A percentile compares a stretch with the other conserved stretches of the same genome.
phyloP scores from a whole-genome alignment of 2,797 vertebrate species.

The Lates japonicus region DNA sequence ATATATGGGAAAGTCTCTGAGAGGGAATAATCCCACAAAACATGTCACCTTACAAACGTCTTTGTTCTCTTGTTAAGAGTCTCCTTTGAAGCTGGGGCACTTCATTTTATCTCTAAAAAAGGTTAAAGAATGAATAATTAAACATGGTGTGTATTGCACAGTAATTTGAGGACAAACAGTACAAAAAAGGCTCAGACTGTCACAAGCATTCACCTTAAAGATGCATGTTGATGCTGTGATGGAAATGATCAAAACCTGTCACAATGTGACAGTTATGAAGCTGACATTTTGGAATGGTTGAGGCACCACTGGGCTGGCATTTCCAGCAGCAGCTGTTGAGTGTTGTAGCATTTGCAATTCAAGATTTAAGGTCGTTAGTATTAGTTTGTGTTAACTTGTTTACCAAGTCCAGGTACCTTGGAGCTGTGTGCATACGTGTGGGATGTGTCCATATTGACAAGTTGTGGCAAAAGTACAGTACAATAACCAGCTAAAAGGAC shows the following conservation, averaged over 20 bases:
- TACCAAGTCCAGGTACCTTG: background rate
- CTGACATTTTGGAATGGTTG: conserved; percentile 52
- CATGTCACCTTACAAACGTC: conserved; percentile 11
- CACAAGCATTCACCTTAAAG: background rate
- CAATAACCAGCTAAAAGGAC: too few species aligned
- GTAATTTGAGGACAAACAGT: background rate
- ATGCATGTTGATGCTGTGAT: conserved; percentile 23
- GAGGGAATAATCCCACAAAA: conserved; percentile 41
- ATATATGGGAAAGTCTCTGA: background rate
- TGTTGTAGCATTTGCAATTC: background rate
- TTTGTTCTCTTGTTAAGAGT: background rate
- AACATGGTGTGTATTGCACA: background rate
- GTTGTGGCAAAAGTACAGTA: too few species aligned
- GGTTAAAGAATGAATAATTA: conserved; percentile 2
- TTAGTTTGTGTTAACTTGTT: conserved; percentile 6
- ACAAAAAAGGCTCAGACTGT: background rate
- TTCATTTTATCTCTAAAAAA: conserved; percentile 24
- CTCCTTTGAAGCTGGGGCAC: conserved; percentile 24
- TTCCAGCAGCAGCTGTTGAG: conserved; percentile 9
- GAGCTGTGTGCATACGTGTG: background rate
- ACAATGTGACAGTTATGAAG: conserved; percentile 15
- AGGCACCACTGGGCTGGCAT: conserved; percentile 30
- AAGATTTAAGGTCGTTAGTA: background rate
- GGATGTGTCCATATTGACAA: background rate
- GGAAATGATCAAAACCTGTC: conserved; percentile 22